Evolutionary conservation across 2,113 vertebrate species (phyloP), one percentile per base, ranked within the genome.

Genomic region (Nesogale talazaci): DNA sequence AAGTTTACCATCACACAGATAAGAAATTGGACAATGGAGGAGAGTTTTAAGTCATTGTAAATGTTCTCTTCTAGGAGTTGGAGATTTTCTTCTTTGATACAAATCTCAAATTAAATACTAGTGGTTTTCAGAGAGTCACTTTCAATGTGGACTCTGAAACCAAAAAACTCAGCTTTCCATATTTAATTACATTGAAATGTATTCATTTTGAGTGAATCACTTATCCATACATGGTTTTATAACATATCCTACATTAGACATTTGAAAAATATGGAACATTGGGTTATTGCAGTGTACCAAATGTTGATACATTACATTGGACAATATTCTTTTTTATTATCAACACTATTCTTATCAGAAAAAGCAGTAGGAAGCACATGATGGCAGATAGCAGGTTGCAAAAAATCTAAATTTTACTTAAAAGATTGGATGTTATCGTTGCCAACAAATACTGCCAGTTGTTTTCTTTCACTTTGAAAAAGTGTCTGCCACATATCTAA

Each of bases 401-500:
- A 79, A 79, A 83, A 86, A 38, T 40, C 63, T 72, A 31, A 31
- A 36, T 65, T 91, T 89, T 19, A 59, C 40, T 78, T 78, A 20
- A 86, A 86, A 78, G 70, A 31, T 74, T 74, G 52, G 36, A 38
- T 67, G 78, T 86, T 86, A 27, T 57, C 29, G 67, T 12, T 14
- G 36, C 14, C 42, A 78, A 34, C 56, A n/a, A 65, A 72, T 46
- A 6, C 36, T 67, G 65, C 63, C 56, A n/a, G 25, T 12, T 76
- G 11, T 23, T 75, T 61, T 57, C 40, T 89, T 92, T 84, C 31
- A 20, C 46, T 75, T 89, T 86, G 67, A 87, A 19, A 72, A 88
- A 40, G 42, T 56, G 3, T 90, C 83, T 87, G 61, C 31, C 22
- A 27, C n/a, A 52, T 36, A 56, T 5, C n/a, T 88, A 63, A 69